Evolutionary conservation across 2,888 invertebrate genomes (phyloP).

Genomic region (Plebejus anna): DNA sequence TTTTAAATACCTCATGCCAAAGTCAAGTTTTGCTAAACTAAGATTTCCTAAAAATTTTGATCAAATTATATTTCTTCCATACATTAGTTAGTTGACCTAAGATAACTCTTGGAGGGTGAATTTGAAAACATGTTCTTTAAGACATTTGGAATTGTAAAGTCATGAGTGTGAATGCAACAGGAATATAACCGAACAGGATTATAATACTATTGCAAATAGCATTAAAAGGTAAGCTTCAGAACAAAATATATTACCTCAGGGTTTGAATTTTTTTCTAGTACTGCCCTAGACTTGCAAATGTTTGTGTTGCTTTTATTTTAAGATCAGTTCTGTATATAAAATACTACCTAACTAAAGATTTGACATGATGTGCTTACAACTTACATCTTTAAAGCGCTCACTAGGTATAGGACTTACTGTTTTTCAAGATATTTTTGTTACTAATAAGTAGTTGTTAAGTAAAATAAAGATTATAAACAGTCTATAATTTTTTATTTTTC

Average conservation of each 20-base stretch:
- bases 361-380: constrained; percentile 2
- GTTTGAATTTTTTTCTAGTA: not conserved
- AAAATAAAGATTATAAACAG: constrained; percentile 33
- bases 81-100: not conserved
- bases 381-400: not conserved
- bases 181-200: not conserved
- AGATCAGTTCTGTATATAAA: not conserved
- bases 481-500: constrained; percentile 29
- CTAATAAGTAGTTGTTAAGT: constrained; percentile 35
- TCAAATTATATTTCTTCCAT: not conserved
- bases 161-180: not conserved
- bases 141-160: not conserved
- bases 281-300: not conserved
- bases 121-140: not conserved
- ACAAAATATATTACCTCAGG: not conserved
- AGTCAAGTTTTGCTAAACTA: not conserved
- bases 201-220: not conserved
- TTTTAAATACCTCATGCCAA: not conserved
- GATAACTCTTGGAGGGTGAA: not conserved
- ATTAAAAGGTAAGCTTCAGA: not conserved
- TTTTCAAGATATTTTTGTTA: constrained; percentile 42
- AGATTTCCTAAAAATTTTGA: not conserved
- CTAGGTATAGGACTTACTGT: not conserved
- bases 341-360: not conserved
- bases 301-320: constrained; percentile 1